Conservation (phyloP, 2,113 vertebrate species). For the Tretioscincus oriximinensis region DNA sequence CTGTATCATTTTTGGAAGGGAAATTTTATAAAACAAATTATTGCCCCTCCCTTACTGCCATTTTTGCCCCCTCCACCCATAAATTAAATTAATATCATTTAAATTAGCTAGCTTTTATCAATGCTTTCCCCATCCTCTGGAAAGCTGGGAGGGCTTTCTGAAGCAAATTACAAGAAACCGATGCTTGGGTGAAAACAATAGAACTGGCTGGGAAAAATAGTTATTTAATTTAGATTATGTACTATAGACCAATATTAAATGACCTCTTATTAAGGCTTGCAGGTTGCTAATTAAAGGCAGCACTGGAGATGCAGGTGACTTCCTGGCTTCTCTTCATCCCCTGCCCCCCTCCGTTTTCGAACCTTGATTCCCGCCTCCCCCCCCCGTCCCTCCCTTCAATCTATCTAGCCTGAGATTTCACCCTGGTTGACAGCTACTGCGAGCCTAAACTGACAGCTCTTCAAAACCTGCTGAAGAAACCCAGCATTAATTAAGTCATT, state of each 20-base stretch:
- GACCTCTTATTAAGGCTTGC: conserved; percentile 58
- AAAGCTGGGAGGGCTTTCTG: not conserved
- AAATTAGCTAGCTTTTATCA: conserved; percentile 25
- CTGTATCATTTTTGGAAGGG: conserved; percentile 37
- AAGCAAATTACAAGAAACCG: conserved; percentile 34
- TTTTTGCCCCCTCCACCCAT: not conserved
- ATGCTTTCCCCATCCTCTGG: not conserved
- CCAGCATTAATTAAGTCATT: conserved; percentile 99
- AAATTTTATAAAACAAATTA: conserved; percentile 49
- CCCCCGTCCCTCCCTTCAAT: conserved; percentile 80
- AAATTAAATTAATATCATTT: not conserved
- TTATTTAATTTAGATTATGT: conserved; percentile 61
- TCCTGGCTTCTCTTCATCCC: not conserved
- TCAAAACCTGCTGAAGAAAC: conserved; percentile 89
- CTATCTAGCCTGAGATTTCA: conserved; percentile 73
- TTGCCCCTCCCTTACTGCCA: conserved; percentile 1
- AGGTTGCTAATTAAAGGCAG: conserved; percentile 66
- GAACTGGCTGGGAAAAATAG: conserved; percentile 53
- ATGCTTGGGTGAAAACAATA: conserved; percentile 47
- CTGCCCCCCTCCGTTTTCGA: conserved; percentile 38
- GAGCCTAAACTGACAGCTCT: conserved; percentile 94
- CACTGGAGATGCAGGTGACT: conserved; percentile 34
- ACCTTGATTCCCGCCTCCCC: not conserved
- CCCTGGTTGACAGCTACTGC: conserved; percentile 84
- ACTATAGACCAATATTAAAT: conserved; percentile 70